Evolutionary conservation across 2,113 vertebrate genomes (phyloP), one percentile per base, ranked within the genome.

Genomic region (Scatophagus argus): DNA sequence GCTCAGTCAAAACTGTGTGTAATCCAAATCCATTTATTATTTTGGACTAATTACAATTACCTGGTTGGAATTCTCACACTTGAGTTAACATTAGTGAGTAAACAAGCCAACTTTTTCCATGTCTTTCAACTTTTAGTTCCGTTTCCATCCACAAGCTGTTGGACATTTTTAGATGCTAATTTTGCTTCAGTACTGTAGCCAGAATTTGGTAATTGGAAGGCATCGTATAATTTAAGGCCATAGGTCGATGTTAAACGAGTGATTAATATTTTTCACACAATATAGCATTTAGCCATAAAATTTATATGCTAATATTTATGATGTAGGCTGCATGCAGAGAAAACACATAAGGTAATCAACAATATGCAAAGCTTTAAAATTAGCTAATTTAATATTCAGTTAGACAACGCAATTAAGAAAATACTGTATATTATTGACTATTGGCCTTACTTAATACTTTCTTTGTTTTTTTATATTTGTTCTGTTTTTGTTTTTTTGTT

Each of bases 81-180:
- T 36, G 31, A 49, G 51, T 29, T 61, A n/a, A 79, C 52, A 74
- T 56, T 68, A 29, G n/a, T 13, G 43, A 21, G 58, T 17, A 31
- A 62, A 54, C 25, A 47, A 36, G 55, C 60, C 16, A 8, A 27
- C 31, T 69, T 32, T 56, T 10, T 69, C 13, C 27, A 17, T 34
- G 13, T 74, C 16, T 17, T n/a, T 52, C 25, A n/a, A 10, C 32
- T 58, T 36, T 74, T 36, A 66, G 46, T 66, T 63, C 47, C 17
- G 16, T 41, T 62, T 73, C 43, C 70, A 65, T 65, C 64, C 36
- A 17, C 66, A 77, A 49, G 43, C 64, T 62, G 19, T 56, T 13
- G 34, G 71, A 49, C 65, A 58, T 76, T 62, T 75, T 79, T 54
- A 27, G 23, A 72, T 77, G 36, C 25, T 58, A 41, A 75, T 76